phyloP scores from a whole-genome alignment of 2,113 vertebrate genomes.

The Amia ocellicauda region DNA sequence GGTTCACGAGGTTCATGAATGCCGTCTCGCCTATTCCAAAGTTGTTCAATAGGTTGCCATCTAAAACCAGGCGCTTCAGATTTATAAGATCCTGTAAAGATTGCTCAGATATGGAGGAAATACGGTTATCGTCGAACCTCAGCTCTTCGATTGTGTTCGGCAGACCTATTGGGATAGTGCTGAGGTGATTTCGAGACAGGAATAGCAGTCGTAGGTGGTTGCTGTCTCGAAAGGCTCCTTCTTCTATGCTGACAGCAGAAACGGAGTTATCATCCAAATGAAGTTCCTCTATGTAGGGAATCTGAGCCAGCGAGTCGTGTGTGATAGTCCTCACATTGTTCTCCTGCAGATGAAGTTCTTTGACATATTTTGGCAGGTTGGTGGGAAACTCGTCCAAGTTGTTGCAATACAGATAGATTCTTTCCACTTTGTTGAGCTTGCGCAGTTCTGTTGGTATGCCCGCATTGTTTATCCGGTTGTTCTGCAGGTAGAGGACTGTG shows the following conservation, averaged over 20 bases:
- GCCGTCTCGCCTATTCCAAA: conserved; percentile 91
- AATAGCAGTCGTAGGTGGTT: conserved; percentile 92
- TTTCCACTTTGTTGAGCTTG: conserved; percentile 85
- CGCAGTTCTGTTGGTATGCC: conserved; percentile 92
- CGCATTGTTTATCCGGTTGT: conserved; percentile 97
- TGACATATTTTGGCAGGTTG: conserved; percentile 90
- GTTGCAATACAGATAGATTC: conserved; percentile 97
- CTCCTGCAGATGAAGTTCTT: conserved; percentile 97
- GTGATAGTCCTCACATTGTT: conserved; percentile 97
- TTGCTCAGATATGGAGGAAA: conserved; percentile 91
- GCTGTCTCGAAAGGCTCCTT: conserved; percentile 94
- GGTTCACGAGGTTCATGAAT: conserved; percentile 88
- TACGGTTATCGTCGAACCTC: conserved; percentile 97
- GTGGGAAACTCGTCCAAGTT: conserved; percentile 97
- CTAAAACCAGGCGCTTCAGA: conserved; percentile 92
- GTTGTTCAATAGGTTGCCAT: conserved; percentile 95
- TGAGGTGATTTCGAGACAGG: conserved; percentile 95
- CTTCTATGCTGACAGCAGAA: conserved; percentile 95
- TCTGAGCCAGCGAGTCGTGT: conserved; percentile 88
- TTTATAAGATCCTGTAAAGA: conserved; percentile 96
- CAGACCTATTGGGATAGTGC: conserved; percentile 91
- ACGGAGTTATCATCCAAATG: conserved; percentile 98
- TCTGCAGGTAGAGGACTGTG: conserved; percentile 97
- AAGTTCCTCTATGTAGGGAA: conserved; percentile 93
- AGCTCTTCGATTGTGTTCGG: conserved; percentile 96